These are phyloP conservation scores for Diachrysia chrysitis DNA, from an alignment of 2,888 invertebrate genomes.

Conservation along the genomic window DNA sequence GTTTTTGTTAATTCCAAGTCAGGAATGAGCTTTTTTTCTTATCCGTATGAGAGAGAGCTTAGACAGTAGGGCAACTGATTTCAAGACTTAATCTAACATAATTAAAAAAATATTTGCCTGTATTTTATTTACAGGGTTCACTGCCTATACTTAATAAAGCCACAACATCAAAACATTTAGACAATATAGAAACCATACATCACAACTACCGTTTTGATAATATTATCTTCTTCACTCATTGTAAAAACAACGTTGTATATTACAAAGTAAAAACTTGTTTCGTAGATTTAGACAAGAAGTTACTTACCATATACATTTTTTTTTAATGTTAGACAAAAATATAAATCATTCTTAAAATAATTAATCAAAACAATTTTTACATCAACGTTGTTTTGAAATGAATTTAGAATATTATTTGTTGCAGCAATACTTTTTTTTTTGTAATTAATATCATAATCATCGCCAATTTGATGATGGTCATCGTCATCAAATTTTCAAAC, in stretches of 20 bases:
- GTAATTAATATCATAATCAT: not conserved
- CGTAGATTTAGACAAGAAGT: no score
- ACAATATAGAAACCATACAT: constrained; percentile 51
- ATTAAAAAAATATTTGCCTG: constrained; percentile 33
- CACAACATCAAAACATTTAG: constrained; percentile 52
- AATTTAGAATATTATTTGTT: constrained; percentile 19
- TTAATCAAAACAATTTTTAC: no score
- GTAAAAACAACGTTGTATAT: constrained; percentile 3
- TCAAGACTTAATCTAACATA: constrained; percentile 12
- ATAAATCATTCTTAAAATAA: no score
- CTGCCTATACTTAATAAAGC: constrained; percentile 37
- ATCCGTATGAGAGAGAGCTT: no score
- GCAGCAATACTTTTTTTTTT: constrained; percentile 33
- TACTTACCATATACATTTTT: no score
- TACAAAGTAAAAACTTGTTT: not conserved
- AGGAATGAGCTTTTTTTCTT: no score
- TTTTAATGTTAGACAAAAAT: no score
- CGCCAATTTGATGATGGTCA: not conserved
- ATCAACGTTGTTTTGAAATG: constrained; percentile 6
- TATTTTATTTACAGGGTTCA: constrained; percentile 52
- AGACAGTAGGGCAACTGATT: constrained; percentile 16
- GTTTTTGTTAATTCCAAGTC: no score
- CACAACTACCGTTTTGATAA: constrained; percentile 31
- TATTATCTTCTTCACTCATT: constrained; percentile 16
- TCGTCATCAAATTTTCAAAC: not conserved